Conservation (phyloP, 2,797 vertebrate genomes). For the Pseudochromis fuscus region DNA sequence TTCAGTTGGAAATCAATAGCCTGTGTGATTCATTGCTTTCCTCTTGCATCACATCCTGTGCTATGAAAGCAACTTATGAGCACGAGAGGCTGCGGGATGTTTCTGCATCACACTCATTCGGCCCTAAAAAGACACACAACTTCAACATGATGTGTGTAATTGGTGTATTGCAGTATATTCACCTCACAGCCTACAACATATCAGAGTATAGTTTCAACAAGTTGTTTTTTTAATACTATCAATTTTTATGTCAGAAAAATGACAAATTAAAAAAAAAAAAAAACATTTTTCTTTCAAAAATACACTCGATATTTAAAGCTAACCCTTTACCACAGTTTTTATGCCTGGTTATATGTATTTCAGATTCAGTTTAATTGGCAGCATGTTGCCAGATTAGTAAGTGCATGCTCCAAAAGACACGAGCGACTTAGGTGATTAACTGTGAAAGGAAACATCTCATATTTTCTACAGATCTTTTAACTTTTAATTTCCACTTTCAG, state of each 20-base stretch:
- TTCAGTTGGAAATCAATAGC: constrained; percentile 69
- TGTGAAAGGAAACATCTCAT: no score
- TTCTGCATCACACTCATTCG: constrained; percentile 32
- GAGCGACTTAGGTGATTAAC: neutral
- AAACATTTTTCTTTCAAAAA: neutral
- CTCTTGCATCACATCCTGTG: constrained; percentile 77
- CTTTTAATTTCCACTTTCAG: no score
- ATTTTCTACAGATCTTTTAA: no score
- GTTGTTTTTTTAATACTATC: neutral
- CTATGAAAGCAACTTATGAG: constrained; percentile 58
- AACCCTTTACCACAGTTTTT: constrained; percentile 3
- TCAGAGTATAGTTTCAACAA: neutral
- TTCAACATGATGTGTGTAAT: neutral
- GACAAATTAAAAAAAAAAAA: neutral
- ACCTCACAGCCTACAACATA: neutral
- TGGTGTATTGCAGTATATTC: neutral
- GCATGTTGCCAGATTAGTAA: constrained; percentile 1
- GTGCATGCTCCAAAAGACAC: neutral
- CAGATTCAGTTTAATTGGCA: neutral
- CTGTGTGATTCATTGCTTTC: constrained; percentile 74
- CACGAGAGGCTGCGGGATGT: constrained; percentile 37
- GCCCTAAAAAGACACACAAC: constrained; percentile 27
- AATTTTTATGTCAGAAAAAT: neutral
- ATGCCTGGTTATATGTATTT: neutral
- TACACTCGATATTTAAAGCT: neutral